Evolutionary conservation across 2,888 invertebrate species (phyloP).

Genomic region (Dolomedes plantarius): DNA sequence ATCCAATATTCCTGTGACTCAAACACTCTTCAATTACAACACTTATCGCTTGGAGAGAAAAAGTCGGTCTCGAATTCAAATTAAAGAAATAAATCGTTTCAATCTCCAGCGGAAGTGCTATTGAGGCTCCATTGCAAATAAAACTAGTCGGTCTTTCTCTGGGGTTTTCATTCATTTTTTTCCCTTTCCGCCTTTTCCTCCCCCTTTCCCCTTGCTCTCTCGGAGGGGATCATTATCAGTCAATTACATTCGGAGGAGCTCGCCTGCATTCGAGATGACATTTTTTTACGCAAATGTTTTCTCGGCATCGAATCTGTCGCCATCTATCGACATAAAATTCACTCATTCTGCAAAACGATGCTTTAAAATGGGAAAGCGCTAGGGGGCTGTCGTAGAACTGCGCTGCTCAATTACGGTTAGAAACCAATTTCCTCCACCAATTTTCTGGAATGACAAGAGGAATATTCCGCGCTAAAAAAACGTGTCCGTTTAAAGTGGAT

Average conservation of each 20-base stretch:
- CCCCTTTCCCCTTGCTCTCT: constrained; percentile 12
- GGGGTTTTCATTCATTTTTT: constrained; percentile 50
- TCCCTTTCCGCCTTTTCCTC: neutral
- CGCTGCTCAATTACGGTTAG: too few species aligned
- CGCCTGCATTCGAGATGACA: constrained; percentile 46
- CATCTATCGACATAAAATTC: constrained; percentile 48
- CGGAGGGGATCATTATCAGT: constrained; percentile 69
- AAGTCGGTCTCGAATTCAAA: constrained; percentile 53
- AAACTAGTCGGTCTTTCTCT: constrained; percentile 54
- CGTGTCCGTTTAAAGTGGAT: too few species aligned
- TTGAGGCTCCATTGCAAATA: constrained; percentile 59
- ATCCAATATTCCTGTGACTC: constrained; percentile 65
- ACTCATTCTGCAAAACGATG: constrained; percentile 33
- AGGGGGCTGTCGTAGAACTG: too few species aligned
- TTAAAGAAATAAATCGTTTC: constrained; percentile 70
- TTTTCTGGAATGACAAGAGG: too few species aligned
- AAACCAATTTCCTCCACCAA: too few species aligned
- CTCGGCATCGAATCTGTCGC: constrained; percentile 43
- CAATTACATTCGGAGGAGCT: constrained; percentile 59
- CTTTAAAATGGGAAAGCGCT: neutral
- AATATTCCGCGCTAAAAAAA: too few species aligned
- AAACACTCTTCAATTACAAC: constrained; percentile 65
- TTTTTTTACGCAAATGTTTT: constrained; percentile 54
- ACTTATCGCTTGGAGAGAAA: constrained; percentile 47
- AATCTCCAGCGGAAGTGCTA: constrained; percentile 65